These are phyloP conservation scores for Laticauda colubrina DNA, from an alignment of 2,113 vertebrate species.

Conservation along the genomic window DNA sequence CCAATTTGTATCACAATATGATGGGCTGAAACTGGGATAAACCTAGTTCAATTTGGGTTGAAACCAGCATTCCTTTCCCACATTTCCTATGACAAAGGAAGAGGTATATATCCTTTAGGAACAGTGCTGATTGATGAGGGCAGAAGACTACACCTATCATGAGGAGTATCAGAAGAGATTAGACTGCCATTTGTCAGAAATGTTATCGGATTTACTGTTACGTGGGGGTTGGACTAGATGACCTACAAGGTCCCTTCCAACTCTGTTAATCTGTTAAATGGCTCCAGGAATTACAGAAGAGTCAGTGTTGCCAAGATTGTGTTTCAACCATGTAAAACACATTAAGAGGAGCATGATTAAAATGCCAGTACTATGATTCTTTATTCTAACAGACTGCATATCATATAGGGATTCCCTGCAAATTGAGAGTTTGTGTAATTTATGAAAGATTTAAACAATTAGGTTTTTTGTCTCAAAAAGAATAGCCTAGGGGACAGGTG, in stretches of 20 bases:
- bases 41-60: neutral
- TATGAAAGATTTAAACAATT: neutral
- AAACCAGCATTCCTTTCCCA: neutral
- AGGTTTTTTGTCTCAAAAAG: neutral
- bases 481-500: neutral
- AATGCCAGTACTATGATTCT: neutral
- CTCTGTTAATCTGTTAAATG: too few relatives aligned
- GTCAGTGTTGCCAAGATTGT: neutral
- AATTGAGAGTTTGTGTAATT: neutral
- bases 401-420: neutral
- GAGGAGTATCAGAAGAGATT: too few relatives aligned
- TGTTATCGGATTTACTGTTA: too few relatives aligned
- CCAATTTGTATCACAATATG: neutral
- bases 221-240: too few relatives aligned
- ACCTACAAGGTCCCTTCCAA: too few relatives aligned
- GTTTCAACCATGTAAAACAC: neutral
- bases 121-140: neutral
- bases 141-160: neutral
- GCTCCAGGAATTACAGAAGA: neutral
- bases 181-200: too few relatives aligned
- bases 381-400: neutral
- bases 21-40: neutral
- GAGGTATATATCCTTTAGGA: neutral
- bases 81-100: neutral
- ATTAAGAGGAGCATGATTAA: neutral